Evolutionary conservation across 2,888 invertebrate genomes (phyloP).

Genomic region (Pantelozetes paolii): DNA sequence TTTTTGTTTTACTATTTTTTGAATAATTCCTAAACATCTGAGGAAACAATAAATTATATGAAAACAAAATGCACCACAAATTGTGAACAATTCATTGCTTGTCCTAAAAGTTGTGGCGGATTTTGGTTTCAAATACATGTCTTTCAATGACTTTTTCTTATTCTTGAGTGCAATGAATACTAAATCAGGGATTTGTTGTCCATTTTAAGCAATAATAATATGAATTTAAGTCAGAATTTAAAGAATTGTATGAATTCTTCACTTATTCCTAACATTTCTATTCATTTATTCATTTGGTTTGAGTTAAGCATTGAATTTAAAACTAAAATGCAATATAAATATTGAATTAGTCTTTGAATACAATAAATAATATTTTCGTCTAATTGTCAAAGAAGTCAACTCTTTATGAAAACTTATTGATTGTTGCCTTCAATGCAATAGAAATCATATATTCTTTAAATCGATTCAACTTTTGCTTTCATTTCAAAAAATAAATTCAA

Average conservation of each 20-base stretch:
- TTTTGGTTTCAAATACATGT: not conserved
- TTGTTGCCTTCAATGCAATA: not conserved
- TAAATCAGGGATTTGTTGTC: not conserved
- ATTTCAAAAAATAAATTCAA: not conserved
- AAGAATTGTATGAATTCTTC: not conserved
- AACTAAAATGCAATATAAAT: not conserved
- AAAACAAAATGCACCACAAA: not conserved
- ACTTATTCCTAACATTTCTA: too few relatives aligned
- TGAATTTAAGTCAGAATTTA: not conserved
- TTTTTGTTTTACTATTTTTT: not conserved
- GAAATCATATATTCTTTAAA: not conserved
- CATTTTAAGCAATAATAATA: not conserved
- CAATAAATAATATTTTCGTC: not conserved
- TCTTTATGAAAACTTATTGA: not conserved
- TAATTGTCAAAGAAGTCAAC: not conserved
- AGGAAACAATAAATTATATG: conserved; percentile 8
- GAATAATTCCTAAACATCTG: not conserved
- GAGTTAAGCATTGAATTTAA: too few relatives aligned
- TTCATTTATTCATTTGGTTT: too few relatives aligned
- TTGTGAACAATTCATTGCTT: conserved; percentile 1
- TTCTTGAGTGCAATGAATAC: not conserved
- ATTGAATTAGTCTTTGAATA: not conserved
- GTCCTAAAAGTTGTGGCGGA: not conserved
- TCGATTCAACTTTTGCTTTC: not conserved
- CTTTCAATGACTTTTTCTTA: not conserved